These are phyloP conservation scores for Cololabis saira DNA, from an alignment of 2,113 vertebrate genomes.

Conservation along the genomic window DNA sequence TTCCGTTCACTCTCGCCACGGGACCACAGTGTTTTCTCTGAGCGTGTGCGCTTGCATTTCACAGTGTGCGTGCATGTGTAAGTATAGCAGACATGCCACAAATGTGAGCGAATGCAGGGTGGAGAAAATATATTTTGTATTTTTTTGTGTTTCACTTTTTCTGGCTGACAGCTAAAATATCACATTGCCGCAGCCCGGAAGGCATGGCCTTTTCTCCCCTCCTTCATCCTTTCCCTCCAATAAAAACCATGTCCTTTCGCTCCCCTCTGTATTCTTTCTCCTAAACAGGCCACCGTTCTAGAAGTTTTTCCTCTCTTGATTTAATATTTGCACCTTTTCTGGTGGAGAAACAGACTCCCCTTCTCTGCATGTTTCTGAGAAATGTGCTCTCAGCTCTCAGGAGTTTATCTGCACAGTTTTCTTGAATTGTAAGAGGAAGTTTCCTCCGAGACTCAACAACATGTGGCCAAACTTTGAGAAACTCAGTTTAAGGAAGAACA, in stretches of 20 bases:
- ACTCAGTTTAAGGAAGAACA: constrained; percentile 4
- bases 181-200: constrained; percentile 45
- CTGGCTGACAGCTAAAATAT: constrained; percentile 62
- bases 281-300: constrained; percentile 9
- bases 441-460: constrained; percentile 23
- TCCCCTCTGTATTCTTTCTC: not conserved
- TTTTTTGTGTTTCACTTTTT: constrained; percentile 45
- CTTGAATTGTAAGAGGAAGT: constrained; percentile 41
- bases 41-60: not conserved
- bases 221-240: not conserved
- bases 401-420: constrained; percentile 37
- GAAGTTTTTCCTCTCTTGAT: constrained; percentile 34
- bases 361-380: constrained; percentile 2
- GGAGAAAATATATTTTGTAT: constrained; percentile 55
- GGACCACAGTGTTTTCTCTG: constrained; percentile 54
- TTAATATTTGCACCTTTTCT: constrained; percentile 20
- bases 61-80: constrained; percentile 4
- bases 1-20: constrained; percentile 61
- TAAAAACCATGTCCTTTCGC: not conserved
- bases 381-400: constrained; percentile 26
- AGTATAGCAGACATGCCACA: constrained; percentile 38
- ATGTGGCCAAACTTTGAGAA: constrained; percentile 21
- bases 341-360: constrained; percentile 12
- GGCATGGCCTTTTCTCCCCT: constrained; percentile 58
- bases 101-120: constrained; percentile 56